Evolutionary conservation across 2,888 invertebrate species (phyloP), one percentile per base, ranked within the genome.

Genomic region (Muscina levida): DNA sequence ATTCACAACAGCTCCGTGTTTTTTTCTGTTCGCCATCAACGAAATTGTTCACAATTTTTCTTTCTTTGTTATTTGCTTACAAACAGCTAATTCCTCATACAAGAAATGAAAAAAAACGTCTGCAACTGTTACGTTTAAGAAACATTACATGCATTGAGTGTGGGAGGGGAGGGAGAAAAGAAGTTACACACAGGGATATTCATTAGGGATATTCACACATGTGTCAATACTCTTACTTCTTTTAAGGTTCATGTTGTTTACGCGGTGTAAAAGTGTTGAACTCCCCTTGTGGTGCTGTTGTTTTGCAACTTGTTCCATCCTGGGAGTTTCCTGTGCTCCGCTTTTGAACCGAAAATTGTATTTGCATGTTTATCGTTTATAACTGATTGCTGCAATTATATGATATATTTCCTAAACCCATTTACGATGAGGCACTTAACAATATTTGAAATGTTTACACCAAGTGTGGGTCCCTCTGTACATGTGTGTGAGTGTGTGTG

Each of bases 341-440:
- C 44, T 2, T 11, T 8, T 44, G 44, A 10, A 11, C 13, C 44
- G 44, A 44, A 44, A 4, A 44, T 13, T 44, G 11, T 11, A 44
- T 44, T 44, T 44, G 44, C 44, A n/a, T 44, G 44, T 53, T 53
- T 24, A 22, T 3, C 24, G 22, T 53, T 53, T 53, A 42, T 42
- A 22, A 62, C 19, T 62, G 37, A 62, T 62, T 62, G 42, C 62
- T 22, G 62, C 62, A 62, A 62, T 62, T 62, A 62, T 62, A 15
- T 62, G 62, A 42, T 62, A 62, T 42, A 62, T 62, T 62, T 62
- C 62, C 62, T 39, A 62, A 62, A 62, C 39, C 15, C 17, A 62
- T 62, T 62, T 62, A n/a, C 62, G 19, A 22, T 68, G 22, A 13
- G 68, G 42, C 68, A 10, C 13, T 42, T 24, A 56, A 68, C 53